A percentile compares a stretch with the other conserved stretches of the same genome.
Evolutionary conservation across 2,888 invertebrate species (phyloP).

Genomic region (Epinotia brunnichana): DNA sequence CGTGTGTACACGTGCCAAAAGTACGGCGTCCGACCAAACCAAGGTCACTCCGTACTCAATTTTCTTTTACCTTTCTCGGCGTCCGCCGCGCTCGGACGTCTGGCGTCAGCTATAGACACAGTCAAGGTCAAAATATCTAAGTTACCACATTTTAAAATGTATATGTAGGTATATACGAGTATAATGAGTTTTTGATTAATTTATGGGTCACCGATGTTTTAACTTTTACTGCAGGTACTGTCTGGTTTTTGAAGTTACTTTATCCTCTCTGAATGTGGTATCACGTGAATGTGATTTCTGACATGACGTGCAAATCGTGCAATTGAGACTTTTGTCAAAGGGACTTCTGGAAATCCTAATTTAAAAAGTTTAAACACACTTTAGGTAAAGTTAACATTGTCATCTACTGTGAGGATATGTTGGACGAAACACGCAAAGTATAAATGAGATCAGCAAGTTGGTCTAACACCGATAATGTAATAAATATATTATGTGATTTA

Average conservation of each 20-base stretch:
- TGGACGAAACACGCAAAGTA: slow-evolving; percentile 40
- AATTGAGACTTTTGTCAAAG: neutral
- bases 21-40: too few relatives aligned
- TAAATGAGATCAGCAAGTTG: slow-evolving; percentile 47
- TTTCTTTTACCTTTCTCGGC: too few relatives aligned
- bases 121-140: neutral
- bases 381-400: slow-evolving; percentile 1
- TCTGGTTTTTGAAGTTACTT: too few relatives aligned
- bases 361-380: neutral
- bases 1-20: too few relatives aligned
- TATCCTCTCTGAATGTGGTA: too few relatives aligned
- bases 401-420: slow-evolving; percentile 31
- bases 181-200: too few relatives aligned
- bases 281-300: neutral
- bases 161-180: too few relatives aligned
- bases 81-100: too few relatives aligned
- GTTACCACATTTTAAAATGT: too few relatives aligned
- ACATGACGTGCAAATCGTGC: neutral
- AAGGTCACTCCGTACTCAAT: too few relatives aligned
- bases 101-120: too few relatives aligned
- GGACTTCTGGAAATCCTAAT: neutral
- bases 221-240: neutral
- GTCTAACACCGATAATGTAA: slow-evolving; percentile 42
- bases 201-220: neutral
- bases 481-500: slow-evolving; percentile 11